These are phyloP conservation scores for Galaxea fascicularis DNA, from an alignment of 92 coral and sea anemone genomes.

Conservation along the genomic window DNA sequence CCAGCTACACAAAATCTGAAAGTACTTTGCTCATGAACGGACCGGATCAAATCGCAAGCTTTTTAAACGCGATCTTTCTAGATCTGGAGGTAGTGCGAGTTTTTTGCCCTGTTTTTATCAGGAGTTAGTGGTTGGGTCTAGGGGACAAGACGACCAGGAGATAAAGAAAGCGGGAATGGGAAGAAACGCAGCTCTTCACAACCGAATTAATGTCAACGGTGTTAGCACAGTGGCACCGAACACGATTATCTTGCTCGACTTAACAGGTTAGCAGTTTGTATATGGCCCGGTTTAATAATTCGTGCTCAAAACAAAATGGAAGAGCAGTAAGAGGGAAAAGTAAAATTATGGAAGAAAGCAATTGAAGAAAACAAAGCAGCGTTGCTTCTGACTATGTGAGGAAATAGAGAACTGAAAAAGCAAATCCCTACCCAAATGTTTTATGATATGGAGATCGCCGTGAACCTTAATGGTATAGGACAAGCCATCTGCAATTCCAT, in stretches of 20 bases:
- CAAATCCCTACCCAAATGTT: conserved; percentile 1
- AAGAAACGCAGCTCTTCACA: conserved; percentile 53
- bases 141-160: not conserved
- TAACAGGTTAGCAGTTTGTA: conserved; percentile 63
- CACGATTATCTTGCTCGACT: conserved; percentile 51
- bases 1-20: conserved; percentile 33
- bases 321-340: conserved; percentile 18
- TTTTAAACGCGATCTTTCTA: conserved; percentile 39
- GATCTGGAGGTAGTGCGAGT: conserved; percentile 40
- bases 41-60: conserved; percentile 39
- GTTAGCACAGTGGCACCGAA: conserved; percentile 61
- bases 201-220: conserved; percentile 73
- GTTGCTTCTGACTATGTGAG: conserved; percentile 23
- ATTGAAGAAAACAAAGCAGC: conserved; percentile 40
- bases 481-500: too few relatives aligned
- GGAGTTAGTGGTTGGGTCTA: not conserved
- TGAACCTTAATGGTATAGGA: too few relatives aligned
- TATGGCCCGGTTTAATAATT: conserved; percentile 54
- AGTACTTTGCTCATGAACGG: conserved; percentile 35
- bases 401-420: conserved; percentile 28
- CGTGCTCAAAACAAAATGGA: conserved; percentile 53
- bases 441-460: conserved; percentile 7
- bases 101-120: conserved; percentile 10
- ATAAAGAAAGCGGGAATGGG: not conserved
- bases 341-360: conserved; percentile 46